Evolutionary conservation across 2,888 invertebrate species (phyloP).

Genomic region (Gerosis bhagava): DNA sequence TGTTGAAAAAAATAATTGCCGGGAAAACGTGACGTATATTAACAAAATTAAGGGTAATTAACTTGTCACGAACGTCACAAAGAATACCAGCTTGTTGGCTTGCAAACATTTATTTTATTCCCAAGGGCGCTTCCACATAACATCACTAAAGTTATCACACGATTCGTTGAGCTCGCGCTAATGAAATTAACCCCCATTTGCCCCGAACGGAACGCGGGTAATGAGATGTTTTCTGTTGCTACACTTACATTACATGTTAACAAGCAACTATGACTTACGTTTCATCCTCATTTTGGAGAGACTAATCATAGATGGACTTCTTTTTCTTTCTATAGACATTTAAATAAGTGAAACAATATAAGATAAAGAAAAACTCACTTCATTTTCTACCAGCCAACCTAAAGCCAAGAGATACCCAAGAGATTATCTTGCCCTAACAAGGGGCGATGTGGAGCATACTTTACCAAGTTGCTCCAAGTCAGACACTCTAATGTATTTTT

Average conservation of each 20-base stretch:
- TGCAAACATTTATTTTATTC: slow-evolving; percentile 50
- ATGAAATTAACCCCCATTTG: slow-evolving; percentile 78
- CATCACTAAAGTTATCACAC: slow-evolving; percentile 79
- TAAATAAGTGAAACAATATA: no score
- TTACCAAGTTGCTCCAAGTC: no score
- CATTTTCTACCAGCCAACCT: no score
- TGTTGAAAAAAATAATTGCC: no score
- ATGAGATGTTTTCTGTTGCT: slow-evolving; percentile 66
- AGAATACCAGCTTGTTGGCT: slow-evolving; percentile 39
- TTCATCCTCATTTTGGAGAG: no score
- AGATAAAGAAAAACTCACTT: no score
- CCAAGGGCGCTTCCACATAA: slow-evolving; percentile 67
- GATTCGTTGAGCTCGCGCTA: slow-evolving; percentile 77
- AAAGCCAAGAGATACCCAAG: no score
- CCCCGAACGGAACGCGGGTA: slow-evolving; percentile 62
- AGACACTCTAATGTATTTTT: no score
- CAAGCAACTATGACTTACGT: slow-evolving; percentile 44
- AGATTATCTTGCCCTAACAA: no score
- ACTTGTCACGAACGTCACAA: slow-evolving; percentile 56
- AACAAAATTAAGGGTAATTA: slow-evolving; percentile 41
- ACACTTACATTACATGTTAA: slow-evolving; percentile 61
- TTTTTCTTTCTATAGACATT: no score
- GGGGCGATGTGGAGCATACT: no score
- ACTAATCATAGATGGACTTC: no score
- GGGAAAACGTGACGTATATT: slow-evolving; percentile 14